Evolutionary conservation across 2,113 vertebrate species (phyloP).

Genomic region (Aldabrachelys gigantea): DNA sequence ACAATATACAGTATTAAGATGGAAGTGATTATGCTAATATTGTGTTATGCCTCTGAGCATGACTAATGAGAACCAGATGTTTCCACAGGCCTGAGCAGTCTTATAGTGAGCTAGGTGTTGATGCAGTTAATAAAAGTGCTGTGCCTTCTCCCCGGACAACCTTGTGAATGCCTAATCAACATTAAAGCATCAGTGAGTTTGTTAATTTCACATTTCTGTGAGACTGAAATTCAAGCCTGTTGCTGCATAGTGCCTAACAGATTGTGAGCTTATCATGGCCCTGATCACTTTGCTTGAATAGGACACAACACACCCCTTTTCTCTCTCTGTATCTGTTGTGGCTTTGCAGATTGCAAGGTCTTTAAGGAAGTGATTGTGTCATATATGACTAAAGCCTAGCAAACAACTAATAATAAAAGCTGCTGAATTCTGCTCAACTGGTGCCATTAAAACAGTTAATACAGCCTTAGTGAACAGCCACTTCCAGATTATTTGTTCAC

Average conservation of each 20-base stretch:
- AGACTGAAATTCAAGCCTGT: background rate
- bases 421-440: background rate
- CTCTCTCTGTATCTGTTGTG: background rate
- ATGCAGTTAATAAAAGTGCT: background rate
- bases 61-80: background rate
- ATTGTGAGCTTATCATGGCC: background rate
- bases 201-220: background rate
- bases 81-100: background rate
- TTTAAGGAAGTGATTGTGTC: rapidly evolving
- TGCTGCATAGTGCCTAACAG: background rate
- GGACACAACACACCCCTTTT: background rate
- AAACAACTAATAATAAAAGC: background rate
- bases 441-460: background rate
- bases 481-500: background rate
- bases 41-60: background rate
- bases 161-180: background rate
- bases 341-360: background rate
- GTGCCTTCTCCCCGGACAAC: background rate
- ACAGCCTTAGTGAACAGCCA: background rate
- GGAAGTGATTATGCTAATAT: background rate
- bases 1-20: background rate
- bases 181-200: rapidly evolving
- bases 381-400: background rate
- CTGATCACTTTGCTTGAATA: background rate
- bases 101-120: background rate